phyloP scores from a whole-genome alignment of 2,888 invertebrate genomes.

The Nomada ruficornis region DNA sequence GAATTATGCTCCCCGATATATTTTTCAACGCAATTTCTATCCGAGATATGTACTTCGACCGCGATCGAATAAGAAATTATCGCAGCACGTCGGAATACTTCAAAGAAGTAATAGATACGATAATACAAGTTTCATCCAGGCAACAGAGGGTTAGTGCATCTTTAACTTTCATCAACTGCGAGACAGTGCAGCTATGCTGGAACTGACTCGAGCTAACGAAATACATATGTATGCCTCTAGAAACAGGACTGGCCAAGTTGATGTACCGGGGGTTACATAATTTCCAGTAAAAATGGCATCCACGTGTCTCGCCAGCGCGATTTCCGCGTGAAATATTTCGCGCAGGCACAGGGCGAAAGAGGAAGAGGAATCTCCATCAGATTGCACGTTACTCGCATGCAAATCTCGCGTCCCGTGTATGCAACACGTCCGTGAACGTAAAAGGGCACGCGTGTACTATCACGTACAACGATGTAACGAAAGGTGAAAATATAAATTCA shows the following conservation, averaged over 20 bases:
- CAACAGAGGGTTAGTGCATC: too few relatives aligned
- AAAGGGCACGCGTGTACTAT: background rate
- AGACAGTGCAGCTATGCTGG: too few relatives aligned
- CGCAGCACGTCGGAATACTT: too few relatives aligned
- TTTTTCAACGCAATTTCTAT: too few relatives aligned
- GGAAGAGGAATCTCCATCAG: constrained; percentile 1
- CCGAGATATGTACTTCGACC: too few relatives aligned
- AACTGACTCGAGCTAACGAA: too few relatives aligned
- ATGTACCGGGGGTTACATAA: constrained; percentile 10
- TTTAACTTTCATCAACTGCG: too few relatives aligned
- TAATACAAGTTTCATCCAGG: too few relatives aligned
- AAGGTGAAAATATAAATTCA: constrained; percentile 37
- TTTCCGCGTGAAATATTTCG: constrained; percentile 39
- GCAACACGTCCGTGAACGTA: background rate
- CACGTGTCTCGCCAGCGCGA: constrained; percentile 21
- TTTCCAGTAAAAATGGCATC: constrained; percentile 28
- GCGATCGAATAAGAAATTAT: too few relatives aligned
- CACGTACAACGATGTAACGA: constrained; percentile 1
- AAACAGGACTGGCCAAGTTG: background rate
- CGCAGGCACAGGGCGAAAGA: background rate
- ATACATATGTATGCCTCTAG: background rate
- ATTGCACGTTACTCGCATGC: constrained; percentile 29
- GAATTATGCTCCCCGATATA: too few relatives aligned
- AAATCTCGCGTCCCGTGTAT: constrained; percentile 8
- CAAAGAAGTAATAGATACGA: too few relatives aligned